phyloP scores from a whole-genome alignment of 1,140 invertebrate genomes.

The Bombus affinis region DNA sequence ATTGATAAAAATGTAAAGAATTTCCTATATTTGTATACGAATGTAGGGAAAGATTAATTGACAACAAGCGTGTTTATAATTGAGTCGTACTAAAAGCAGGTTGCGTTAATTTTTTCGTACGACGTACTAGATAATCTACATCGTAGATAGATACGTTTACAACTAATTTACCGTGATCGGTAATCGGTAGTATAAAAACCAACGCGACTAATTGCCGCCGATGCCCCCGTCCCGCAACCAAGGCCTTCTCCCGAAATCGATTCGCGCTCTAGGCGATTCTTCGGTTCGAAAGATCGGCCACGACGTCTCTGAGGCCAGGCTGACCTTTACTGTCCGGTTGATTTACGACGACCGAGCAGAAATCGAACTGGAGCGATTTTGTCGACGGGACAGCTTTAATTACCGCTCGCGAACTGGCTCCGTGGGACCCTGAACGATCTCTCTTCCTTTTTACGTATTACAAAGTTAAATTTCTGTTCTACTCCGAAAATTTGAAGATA shows the following conservation, averaged over 20 bases:
- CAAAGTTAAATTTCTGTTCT: too few species aligned
- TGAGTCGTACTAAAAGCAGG: too few species aligned
- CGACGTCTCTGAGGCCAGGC: constrained; percentile 17
- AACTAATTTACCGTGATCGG: constrained; percentile 3
- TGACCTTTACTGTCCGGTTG: constrained; percentile 65
- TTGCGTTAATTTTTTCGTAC: too few species aligned
- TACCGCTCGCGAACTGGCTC: constrained; percentile 40
- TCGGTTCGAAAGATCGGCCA: background rate
- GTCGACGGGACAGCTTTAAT: constrained; percentile 64
- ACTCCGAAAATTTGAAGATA: background rate
- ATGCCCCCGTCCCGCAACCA: constrained; percentile 43
- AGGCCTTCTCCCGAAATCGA: constrained; percentile 20
- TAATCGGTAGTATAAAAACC: constrained; percentile 46
- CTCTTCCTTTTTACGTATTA: background rate
- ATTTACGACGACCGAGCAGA: constrained; percentile 66
- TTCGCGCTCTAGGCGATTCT: constrained; percentile 48
- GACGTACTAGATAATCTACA: too few species aligned
- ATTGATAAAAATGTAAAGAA: too few species aligned
- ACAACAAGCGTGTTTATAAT: too few species aligned
- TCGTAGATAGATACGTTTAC: constrained; percentile 14
- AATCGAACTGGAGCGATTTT: constrained; percentile 68
- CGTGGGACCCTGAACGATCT: background rate
- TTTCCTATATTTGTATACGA: too few species aligned
- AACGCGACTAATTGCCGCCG: constrained; percentile 57
- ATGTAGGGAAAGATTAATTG: too few species aligned